Conservation (phyloP, 2,113 vertebrate species). For the Anthoscopus minutus region DNA sequence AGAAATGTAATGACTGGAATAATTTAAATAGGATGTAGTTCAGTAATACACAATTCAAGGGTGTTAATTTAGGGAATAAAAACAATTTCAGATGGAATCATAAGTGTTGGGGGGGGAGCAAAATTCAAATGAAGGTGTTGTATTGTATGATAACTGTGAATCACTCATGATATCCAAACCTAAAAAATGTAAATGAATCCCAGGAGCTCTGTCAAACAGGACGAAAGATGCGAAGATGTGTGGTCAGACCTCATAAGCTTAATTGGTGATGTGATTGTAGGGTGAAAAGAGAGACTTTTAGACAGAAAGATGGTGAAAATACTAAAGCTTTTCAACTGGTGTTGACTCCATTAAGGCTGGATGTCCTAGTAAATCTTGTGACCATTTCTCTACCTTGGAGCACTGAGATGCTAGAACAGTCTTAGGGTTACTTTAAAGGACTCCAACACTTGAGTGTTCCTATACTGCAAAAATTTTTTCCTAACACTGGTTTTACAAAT, state of each 20-base stretch:
- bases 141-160: not conserved
- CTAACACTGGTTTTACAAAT: not conserved
- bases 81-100: not conserved
- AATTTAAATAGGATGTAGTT: not conserved
- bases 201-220: not conserved
- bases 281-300: not conserved
- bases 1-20: not conserved
- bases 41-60: not conserved
- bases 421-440: not conserved
- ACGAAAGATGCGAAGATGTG: not conserved
- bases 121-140: not conserved
- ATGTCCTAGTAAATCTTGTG: not conserved
- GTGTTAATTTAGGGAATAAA: not conserved
- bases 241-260: not conserved
- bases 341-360: not conserved
- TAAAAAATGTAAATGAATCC: not conserved
- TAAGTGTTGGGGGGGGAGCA: not conserved
- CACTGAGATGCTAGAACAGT: not conserved
- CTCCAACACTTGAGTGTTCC: not conserved
- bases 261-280: not conserved
- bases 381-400: not conserved
- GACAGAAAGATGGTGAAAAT: not conserved
- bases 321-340: not conserved
- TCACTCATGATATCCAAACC: not conserved
- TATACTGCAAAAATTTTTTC: accelerated